Evolutionary conservation across 2,113 vertebrate genomes (phyloP).

Genomic region (Syngnathus typhle): DNA sequence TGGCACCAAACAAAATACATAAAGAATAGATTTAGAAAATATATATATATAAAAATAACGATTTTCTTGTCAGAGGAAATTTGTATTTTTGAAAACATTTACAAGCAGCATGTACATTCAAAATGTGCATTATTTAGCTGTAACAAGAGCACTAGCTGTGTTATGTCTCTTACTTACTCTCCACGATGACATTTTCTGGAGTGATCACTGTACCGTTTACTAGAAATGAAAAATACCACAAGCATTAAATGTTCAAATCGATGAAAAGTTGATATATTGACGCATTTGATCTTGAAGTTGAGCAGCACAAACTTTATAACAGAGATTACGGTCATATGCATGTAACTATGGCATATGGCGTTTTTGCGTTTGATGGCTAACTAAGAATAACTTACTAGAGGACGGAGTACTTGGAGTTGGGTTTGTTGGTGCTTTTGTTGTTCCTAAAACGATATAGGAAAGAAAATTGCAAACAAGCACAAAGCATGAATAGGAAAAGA

Average conservation of each 20-base stretch:
- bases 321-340: background rate
- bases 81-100: background rate
- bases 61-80: background rate
- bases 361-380: background rate
- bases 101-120: background rate
- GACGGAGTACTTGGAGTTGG: background rate
- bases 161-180: conserved; percentile 27
- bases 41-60: background rate
- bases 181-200: background rate
- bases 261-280: background rate
- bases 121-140: background rate
- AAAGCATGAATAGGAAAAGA: no score
- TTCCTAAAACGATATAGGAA: background rate
- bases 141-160: background rate
- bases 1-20: background rate
- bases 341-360: background rate
- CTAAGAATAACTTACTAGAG: conserved; percentile 8
- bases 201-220: background rate
- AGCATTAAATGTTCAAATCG: background rate
- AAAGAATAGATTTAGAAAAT: background rate
- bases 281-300: background rate
- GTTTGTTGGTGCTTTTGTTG: background rate
- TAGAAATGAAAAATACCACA: conserved; percentile 11
- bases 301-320: background rate
- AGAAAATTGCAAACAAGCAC: no score